These are phyloP conservation scores for Oopsacas minuta DNA, from an alignment of 37 sponge, comb jelly and placozoan genomes.

Conservation along the genomic window DNA sequence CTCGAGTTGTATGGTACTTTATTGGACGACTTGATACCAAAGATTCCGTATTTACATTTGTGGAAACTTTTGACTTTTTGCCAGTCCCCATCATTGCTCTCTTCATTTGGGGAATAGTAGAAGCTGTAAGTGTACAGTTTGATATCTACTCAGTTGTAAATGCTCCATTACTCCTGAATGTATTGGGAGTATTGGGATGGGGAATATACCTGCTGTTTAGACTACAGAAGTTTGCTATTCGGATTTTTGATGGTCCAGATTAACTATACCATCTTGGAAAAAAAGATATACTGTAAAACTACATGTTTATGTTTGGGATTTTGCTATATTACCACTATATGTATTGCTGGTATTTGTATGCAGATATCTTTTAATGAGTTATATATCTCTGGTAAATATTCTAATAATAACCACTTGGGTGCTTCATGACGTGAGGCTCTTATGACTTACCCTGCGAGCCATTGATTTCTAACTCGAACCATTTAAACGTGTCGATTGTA, in stretches of 20 bases:
- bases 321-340: too few relatives aligned
- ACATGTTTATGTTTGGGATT: too few relatives aligned
- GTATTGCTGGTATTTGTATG: too few relatives aligned
- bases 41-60: not conserved
- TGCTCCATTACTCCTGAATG: not conserved
- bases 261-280: too few relatives aligned
- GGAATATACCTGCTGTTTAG: not conserved
- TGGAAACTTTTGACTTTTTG: not conserved
- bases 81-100: not conserved
- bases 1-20: not conserved
- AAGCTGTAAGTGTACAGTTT: not conserved
- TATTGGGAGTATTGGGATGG: not conserved
- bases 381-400: too few relatives aligned
- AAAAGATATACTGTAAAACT: too few relatives aligned
- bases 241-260: not conserved
- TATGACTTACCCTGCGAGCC: too few relatives aligned
- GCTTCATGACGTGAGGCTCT: too few relatives aligned
- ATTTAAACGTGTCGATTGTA: too few relatives aligned
- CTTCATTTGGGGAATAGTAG: conserved; percentile 15
- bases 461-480: too few relatives aligned
- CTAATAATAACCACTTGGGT: too few relatives aligned
- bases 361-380: too few relatives aligned
- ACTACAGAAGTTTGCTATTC: not conserved
- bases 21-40: not conserved
- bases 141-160: not conserved